Conservation (phyloP, 2,888 invertebrate genomes). For the Clanis bilineata region DNA sequence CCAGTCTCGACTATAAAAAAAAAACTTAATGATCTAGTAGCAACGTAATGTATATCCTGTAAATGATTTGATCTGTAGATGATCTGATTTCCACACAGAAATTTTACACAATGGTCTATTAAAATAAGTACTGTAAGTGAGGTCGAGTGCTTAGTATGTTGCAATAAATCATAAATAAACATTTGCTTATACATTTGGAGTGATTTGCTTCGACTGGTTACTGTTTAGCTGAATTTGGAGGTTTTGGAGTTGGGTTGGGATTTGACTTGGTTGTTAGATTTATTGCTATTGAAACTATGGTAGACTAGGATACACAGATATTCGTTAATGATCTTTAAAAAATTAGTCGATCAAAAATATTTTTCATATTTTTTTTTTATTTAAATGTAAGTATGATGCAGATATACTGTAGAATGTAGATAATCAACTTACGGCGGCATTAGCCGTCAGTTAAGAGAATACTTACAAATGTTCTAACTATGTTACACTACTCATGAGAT, state of each 20-base stretch:
- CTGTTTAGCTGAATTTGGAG: no score
- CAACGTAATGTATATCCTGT: background rate
- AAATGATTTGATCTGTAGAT: background rate
- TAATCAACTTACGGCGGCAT: background rate
- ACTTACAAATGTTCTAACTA: conserved; percentile 8
- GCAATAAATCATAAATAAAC: background rate
- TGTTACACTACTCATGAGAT: background rate
- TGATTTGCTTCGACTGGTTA: background rate
- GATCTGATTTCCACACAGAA: background rate
- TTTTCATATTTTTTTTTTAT: background rate
- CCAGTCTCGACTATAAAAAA: background rate
- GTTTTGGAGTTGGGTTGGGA: no score
- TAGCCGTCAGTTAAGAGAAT: background rate
- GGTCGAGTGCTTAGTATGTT: background rate
- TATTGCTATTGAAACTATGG: no score
- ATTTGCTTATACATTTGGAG: background rate
- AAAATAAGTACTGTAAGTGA: background rate
- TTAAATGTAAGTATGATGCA: background rate
- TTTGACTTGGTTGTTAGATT: no score
- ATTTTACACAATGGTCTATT: background rate
- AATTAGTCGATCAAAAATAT: background rate
- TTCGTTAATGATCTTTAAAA: background rate
- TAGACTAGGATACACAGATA: no score
- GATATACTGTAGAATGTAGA: background rate
- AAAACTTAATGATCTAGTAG: background rate